Evolutionary conservation across 2,797 vertebrate genomes (phyloP).

Genomic region (Cottoperca gobio): DNA sequence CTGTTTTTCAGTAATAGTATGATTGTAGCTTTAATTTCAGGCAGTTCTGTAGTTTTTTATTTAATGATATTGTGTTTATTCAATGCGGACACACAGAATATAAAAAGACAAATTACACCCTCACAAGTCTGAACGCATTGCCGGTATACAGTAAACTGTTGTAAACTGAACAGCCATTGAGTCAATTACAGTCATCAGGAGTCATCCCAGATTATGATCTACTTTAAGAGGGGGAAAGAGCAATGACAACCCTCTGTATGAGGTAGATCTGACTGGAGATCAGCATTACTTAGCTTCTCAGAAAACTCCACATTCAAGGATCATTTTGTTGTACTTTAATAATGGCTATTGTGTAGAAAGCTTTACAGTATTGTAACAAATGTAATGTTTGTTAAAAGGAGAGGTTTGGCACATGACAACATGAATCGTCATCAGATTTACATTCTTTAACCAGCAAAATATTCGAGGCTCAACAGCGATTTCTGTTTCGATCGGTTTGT

Average conservation of each 20-base stretch:
- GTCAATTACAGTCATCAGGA: conserved; percentile 28
- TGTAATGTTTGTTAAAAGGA: neutral
- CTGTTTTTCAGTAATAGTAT: neutral
- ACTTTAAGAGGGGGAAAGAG: neutral
- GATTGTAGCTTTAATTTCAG: neutral
- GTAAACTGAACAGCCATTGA: conserved; percentile 3
- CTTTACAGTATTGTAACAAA: neutral
- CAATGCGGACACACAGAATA: neutral
- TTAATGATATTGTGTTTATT: neutral
- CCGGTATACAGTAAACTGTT: neutral
- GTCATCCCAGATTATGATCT: conserved; percentile 21
- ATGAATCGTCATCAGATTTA: neutral
- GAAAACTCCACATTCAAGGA: neutral
- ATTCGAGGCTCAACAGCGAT: neutral
- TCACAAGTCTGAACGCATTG: conserved; percentile 26
- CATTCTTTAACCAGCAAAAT: neutral
- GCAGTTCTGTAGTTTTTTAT: neutral
- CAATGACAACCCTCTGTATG: conserved; percentile 3
- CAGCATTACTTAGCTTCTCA: neutral
- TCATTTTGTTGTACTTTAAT: neutral
- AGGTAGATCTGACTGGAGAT: neutral
- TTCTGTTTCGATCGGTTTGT: neutral
- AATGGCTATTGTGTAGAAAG: neutral
- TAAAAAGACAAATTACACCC: neutral
- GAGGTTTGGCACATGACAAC: neutral